These are phyloP conservation scores for Morinoia aosen DNA, from an alignment of 2,888 invertebrate genomes.

Conservation along the genomic window DNA sequence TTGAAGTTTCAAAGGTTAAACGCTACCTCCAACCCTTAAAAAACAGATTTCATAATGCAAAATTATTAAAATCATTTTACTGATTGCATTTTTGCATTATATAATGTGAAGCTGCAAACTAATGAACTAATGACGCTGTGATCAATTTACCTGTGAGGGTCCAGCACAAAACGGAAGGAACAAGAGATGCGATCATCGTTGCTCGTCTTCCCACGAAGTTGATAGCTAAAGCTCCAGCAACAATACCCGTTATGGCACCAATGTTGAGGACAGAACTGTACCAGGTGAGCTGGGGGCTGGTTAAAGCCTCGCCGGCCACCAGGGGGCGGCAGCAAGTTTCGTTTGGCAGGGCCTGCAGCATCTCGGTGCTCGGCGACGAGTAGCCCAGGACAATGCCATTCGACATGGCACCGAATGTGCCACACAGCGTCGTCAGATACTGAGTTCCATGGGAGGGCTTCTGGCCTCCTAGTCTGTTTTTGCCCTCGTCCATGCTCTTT, in stretches of 20 bases:
- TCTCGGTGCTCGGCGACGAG: not conserved
- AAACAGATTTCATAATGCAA: too few relatives aligned
- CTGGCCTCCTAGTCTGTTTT: conserved; percentile 70
- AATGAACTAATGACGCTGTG: too few relatives aligned
- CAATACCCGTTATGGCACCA: conserved; percentile 85
- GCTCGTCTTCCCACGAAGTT: conserved; percentile 85
- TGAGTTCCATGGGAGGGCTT: not conserved
- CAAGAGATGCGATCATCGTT: conserved; percentile 83
- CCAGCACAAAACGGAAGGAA: conserved; percentile 84
- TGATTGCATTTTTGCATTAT: too few relatives aligned
- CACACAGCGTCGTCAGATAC: not conserved
- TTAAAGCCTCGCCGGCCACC: not conserved
- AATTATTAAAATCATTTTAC: too few relatives aligned
- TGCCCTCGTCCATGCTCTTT: too few relatives aligned
- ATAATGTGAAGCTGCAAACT: too few relatives aligned
- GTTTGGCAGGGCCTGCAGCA: not conserved
- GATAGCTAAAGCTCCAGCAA: conserved; percentile 86
- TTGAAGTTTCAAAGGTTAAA: too few relatives aligned
- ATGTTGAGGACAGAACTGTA: conserved; percentile 83
- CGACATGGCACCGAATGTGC: not conserved
- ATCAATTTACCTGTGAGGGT: conserved; percentile 74
- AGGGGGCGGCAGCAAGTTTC: not conserved
- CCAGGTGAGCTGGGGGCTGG: conserved; percentile 55
- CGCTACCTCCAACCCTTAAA: too few relatives aligned
- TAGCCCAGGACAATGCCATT: not conserved